These are phyloP conservation scores for Melieria crassipennis DNA, from an alignment of 2,888 invertebrate genomes.

Conservation along the genomic window DNA sequence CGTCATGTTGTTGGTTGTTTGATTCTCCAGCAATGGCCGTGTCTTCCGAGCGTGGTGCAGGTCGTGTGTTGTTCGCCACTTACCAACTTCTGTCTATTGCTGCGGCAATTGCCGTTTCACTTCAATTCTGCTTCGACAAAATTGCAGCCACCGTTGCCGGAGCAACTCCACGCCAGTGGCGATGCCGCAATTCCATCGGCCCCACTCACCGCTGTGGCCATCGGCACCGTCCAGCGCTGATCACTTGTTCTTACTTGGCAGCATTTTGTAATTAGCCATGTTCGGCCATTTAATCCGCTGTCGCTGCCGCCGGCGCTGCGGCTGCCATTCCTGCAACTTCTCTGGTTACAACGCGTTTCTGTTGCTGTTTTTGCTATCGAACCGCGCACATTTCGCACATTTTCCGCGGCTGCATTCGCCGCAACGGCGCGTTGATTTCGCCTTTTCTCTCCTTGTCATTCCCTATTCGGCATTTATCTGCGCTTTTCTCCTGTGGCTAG, in stretches of 20 bases:
- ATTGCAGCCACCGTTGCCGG: too few species aligned
- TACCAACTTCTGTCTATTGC: too few species aligned
- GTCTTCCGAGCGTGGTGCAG: too few species aligned
- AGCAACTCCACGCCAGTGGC: too few species aligned
- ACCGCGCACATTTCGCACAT: background rate
- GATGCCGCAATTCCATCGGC: too few species aligned
- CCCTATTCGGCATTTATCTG: background rate
- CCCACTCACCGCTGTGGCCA: too few species aligned
- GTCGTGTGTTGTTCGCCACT: too few species aligned
- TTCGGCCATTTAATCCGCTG: background rate
- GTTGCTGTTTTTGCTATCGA: constrained; percentile 7
- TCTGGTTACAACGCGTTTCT: constrained; percentile 13
- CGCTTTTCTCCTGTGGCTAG: background rate
- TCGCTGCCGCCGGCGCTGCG: background rate
- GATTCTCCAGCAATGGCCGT: too few species aligned
- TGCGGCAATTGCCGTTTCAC: too few species aligned
- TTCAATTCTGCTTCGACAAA: too few species aligned
- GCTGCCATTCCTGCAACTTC: constrained; percentile 5
- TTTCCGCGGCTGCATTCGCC: background rate
- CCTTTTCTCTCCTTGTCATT: background rate
- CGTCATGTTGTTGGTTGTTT: too few species aligned
- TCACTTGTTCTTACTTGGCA: background rate
- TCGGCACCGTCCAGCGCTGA: too few species aligned
- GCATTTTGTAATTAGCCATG: constrained; percentile 26
- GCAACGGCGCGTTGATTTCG: constrained; percentile 3